Evolutionary conservation across 2,888 invertebrate genomes (phyloP).

Genomic region (Imbricaverruca yamaguchii): DNA sequence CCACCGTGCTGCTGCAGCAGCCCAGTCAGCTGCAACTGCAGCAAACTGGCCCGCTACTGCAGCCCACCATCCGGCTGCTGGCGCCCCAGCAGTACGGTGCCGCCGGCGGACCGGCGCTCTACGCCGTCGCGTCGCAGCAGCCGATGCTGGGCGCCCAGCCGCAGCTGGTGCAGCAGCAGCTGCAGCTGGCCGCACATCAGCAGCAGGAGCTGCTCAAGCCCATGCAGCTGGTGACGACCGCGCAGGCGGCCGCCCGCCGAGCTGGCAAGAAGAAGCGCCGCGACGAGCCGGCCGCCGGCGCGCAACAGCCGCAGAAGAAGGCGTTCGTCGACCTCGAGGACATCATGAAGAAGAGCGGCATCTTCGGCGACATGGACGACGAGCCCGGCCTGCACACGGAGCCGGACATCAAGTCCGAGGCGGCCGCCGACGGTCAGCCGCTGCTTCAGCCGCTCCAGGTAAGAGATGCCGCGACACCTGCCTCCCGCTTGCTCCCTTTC

Average conservation of each 20-base stretch:
- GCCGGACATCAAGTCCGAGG: neutral
- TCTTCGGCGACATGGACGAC: slow-evolving; percentile 11
- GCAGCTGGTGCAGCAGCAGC: neutral
- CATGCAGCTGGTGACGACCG: no score
- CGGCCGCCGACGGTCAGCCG: neutral
- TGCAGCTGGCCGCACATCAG: neutral
- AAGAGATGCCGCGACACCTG: neutral
- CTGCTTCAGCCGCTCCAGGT: neutral
- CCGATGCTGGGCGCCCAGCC: neutral
- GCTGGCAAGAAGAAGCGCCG: neutral
- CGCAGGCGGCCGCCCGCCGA: neutral
- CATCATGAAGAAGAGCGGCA: slow-evolving; percentile 22
- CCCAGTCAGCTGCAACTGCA: neutral
- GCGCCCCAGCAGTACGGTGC: neutral
- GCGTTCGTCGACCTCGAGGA: slow-evolving; percentile 19
- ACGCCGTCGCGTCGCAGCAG: slow-evolving; percentile 6
- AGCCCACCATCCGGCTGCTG: slow-evolving; percentile 2
- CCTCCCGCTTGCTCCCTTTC: neutral
- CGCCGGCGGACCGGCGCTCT: neutral
- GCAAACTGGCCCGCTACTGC: neutral
- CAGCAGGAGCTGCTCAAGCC: neutral
- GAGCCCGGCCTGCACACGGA: slow-evolving; percentile 13
- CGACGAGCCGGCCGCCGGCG: slow-evolving; percentile 8
- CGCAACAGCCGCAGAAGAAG: neutral
- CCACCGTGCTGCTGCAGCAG: neutral